Base-by-base conservation (phyloP, 2,888 invertebrate species). In the Synergus umbraculus region DNA sequence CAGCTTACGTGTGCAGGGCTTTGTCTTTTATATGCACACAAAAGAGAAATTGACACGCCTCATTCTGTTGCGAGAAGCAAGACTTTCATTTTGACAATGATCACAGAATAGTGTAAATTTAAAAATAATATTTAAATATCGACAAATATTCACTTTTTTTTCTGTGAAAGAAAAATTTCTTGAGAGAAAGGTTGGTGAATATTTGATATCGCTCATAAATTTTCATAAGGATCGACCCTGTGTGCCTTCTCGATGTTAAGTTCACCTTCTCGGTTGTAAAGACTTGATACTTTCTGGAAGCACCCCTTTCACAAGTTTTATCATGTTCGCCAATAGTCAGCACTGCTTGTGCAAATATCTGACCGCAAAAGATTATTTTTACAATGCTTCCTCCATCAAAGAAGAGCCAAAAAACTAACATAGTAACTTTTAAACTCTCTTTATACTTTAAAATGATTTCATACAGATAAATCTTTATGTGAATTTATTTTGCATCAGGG, bases 321-420 rank as follows among this genome's bases (percentile, higher is more conserved):
- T n/a, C 73, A 37, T n/a, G 37, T 54, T 54, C 49, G n/a, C 37
- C 37, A 54, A 73, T 54, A 73, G 49, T 67, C n/a, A n/a, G 37
- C 54, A 73, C 29, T 29, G 29, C 73, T 73, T 49, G 49, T 73
- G 37, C 54, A 54, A 73, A 73, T 73, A 73, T 73, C 54, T 54
- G 54, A 5, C 9, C 37, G 73, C 49, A 10, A 73, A 73, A 73
- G 37, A 73, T 73, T 73, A 73, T 73, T 73, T 73, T 54, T 73
- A 73, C 37, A 54, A 73, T 54, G n/a, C 29, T 54, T 37, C 37
- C 73, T 73, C 37, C 29, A 37, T 54, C 54, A 37, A 54, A 54
- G 73, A 37, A 73, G 41, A 41, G n/a, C n/a, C 7, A 29, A 12
- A 69, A 44, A 46, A 69, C 44, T 22, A n/a, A 69, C 13, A 69